Conservation (phyloP, 2,888 invertebrate species). For the Synergus japonicus region DNA sequence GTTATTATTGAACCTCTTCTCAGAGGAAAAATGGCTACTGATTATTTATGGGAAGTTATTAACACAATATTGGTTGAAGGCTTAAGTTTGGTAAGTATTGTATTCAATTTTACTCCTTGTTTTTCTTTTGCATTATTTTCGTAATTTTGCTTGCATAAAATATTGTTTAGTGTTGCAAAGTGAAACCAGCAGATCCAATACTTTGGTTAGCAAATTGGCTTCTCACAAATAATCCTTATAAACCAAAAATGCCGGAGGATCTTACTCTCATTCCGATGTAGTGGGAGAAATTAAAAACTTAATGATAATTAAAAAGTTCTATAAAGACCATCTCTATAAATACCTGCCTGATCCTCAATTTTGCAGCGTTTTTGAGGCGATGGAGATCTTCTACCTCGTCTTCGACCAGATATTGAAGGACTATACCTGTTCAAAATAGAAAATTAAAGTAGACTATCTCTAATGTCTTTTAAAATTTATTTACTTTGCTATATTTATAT, state of each 20-base stretch:
- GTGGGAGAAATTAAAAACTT: not conserved
- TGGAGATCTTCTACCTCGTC: slow-evolving; percentile 51
- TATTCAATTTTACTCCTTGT: too few relatives aligned
- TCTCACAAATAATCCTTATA: slow-evolving; percentile 86
- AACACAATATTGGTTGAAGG: slow-evolving; percentile 83
- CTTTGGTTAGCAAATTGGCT: slow-evolving; percentile 89
- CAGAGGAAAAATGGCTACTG: slow-evolving; percentile 80
- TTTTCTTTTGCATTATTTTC: too few relatives aligned
- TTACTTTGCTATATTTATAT: too few relatives aligned
- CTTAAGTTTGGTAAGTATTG: slow-evolving; percentile 71
- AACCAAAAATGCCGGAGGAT: slow-evolving; percentile 78
- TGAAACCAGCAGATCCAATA: slow-evolving; percentile 87
- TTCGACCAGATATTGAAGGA: slow-evolving; percentile 55
- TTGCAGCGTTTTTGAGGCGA: slow-evolving; percentile 50
- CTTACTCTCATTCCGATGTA: slow-evolving; percentile 48
- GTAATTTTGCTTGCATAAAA: not conserved
- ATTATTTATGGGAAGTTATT: slow-evolving; percentile 84
- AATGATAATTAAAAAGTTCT: not conserved
- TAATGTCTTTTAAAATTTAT: not conserved
- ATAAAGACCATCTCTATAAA: not conserved
- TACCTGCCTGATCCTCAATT: slow-evolving; percentile 47
- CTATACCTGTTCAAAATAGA: slow-evolving; percentile 57
- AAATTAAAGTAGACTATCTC: not conserved
- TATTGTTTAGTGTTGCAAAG: slow-evolving; percentile 81
- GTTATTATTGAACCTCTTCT: slow-evolving; percentile 48